phyloP scores from a whole-genome alignment of 2,797 vertebrate species.

The Neosilurus hyrtlii region DNA sequence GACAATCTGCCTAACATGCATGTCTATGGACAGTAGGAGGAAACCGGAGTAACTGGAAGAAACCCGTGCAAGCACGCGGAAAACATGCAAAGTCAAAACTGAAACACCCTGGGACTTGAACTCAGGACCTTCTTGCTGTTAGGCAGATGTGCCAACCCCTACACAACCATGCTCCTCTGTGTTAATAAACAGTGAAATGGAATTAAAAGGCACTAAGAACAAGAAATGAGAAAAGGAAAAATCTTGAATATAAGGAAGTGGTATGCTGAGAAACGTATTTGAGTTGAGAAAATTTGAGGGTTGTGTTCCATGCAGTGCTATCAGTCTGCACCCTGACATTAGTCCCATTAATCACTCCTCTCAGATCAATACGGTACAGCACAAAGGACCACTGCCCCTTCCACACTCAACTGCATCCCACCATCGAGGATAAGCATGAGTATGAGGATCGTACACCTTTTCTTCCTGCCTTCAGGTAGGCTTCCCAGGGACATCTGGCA shows the following conservation, averaged over 20 bases:
- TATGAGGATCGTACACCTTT: conserved; percentile 22
- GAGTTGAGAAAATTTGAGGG: conserved; percentile 34
- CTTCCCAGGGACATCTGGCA: conserved; percentile 40
- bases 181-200: not conserved
- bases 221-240: not conserved
- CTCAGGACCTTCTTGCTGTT: too few relatives aligned
- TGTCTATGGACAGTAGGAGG: too few relatives aligned
- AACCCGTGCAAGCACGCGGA: too few relatives aligned
- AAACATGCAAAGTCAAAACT: too few relatives aligned
- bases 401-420: conserved; percentile 55
- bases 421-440: conserved; percentile 22
- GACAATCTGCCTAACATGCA: too few relatives aligned
- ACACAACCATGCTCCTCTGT: too few relatives aligned
- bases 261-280: conserved; percentile 13
- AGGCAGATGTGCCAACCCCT: too few relatives aligned
- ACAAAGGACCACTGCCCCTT: conserved; percentile 65
- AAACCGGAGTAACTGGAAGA: too few relatives aligned
- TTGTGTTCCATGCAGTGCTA: conserved; percentile 33
- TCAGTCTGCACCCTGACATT: conserved; percentile 38
- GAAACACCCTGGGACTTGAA: too few relatives aligned
- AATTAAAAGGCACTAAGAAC: not conserved
- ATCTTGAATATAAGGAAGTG: not conserved
- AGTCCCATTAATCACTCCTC: conserved; percentile 50
- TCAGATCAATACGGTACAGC: conserved; percentile 70
- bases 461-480: conserved; percentile 21